Evolutionary conservation across 1,140 invertebrate species (phyloP).

Genomic region (Plectus sambesii): DNA sequence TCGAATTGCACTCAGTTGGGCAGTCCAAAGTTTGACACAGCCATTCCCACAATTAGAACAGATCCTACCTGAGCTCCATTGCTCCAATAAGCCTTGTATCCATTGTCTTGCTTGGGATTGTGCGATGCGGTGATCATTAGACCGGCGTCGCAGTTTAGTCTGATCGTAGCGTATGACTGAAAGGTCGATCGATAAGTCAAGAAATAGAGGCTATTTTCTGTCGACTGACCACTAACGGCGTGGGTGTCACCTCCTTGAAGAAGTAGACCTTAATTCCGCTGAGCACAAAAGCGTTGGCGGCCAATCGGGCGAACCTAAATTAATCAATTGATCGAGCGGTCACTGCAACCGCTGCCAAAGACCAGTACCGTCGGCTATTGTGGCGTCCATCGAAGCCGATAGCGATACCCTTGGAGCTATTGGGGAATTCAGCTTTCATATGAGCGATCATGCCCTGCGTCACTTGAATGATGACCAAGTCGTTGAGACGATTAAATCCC

Average conservation of each 20-base stretch:
- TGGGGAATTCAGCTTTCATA: conserved; percentile 50
- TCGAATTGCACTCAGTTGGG: conserved; percentile 16
- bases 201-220: conserved; percentile 7
- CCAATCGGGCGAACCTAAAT: conserved; percentile 74
- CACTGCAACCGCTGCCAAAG: not conserved
- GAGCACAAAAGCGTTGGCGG: conserved; percentile 68
- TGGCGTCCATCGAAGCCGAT: conserved; percentile 89
- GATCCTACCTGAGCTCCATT: conserved; percentile 75
- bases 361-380: conserved; percentile 68
- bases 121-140: conserved; percentile 79
- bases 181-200: conserved; percentile 1
- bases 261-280: conserved; percentile 68
- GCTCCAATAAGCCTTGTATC: conserved; percentile 85
- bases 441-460: conserved; percentile 78
- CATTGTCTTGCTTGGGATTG: conserved; percentile 97
- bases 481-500: conserved; percentile 87
- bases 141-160: conserved; percentile 32
- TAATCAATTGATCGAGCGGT: conserved; percentile 6
- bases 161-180: conserved; percentile 35
- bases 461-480: conserved; percentile 90
- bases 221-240: conserved; percentile 65
- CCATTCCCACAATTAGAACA: conserved; percentile 1
- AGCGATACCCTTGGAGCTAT: conserved; percentile 60
- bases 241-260: conserved; percentile 69
- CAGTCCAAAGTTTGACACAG: conserved; percentile 2